These are phyloP conservation scores for Blastomussa wellsi DNA, from an alignment of 92 coral and sea anemone species.

Conservation along the genomic window DNA sequence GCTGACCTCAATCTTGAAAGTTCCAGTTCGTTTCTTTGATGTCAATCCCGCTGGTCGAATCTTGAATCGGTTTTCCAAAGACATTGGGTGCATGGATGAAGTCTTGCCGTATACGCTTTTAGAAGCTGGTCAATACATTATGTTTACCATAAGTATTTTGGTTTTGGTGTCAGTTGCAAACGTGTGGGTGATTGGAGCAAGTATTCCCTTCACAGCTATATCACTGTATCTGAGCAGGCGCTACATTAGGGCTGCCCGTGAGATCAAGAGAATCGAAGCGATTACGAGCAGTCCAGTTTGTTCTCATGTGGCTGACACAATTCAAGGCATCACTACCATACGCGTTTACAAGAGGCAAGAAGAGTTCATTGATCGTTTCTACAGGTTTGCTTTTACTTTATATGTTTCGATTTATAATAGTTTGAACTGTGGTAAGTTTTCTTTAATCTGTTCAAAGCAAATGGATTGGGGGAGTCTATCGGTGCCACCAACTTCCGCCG, in stretches of 20 bases:
- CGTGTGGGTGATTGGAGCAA: conserved; percentile 12
- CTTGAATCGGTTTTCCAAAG: conserved; percentile 19
- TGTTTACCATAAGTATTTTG: background rate
- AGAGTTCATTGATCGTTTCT: conserved; percentile 19
- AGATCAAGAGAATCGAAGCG: conserved; percentile 48
- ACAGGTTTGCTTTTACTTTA: background rate
- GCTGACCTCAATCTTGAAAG: conserved; percentile 8
- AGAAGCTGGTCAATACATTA: background rate
- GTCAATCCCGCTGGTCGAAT: conserved; percentile 20
- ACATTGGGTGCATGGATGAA: conserved; percentile 25
- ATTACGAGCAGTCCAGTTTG: conserved; percentile 45
- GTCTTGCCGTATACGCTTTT: background rate
- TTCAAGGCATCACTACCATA: conserved; percentile 31
- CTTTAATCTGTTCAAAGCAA: no score
- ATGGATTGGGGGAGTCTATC: background rate
- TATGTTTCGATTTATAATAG: background rate
- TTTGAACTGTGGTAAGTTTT: background rate
- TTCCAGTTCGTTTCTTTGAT: conserved; percentile 21
- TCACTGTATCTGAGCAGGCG: conserved; percentile 10
- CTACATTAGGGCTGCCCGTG: conserved; percentile 35
- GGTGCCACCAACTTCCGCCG: no score
- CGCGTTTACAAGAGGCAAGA: conserved; percentile 37
- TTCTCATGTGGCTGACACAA: conserved; percentile 37
- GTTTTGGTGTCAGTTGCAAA: conserved; percentile 16
- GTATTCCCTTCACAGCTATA: conserved; percentile 20